These are phyloP conservation scores for Iguana delicatissima DNA, from an alignment of 2,797 vertebrate species.

Conservation along the genomic window DNA sequence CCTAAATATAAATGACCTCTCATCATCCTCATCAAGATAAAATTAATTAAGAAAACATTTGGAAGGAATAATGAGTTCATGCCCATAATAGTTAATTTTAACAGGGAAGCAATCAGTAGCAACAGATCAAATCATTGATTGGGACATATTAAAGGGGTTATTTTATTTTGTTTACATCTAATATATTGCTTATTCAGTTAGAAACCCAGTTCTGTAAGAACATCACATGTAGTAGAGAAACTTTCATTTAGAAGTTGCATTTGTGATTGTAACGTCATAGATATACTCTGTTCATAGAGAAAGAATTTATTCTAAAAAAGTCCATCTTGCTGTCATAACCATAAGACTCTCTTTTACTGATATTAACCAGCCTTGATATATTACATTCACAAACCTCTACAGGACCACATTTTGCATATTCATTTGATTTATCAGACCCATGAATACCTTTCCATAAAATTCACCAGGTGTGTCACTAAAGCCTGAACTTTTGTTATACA, in stretches of 20 bases:
- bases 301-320: neutral
- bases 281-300: neutral
- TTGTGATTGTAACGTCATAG: constrained; percentile 15
- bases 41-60: constrained; percentile 45
- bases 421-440: neutral
- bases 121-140: constrained; percentile 22
- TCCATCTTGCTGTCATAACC: fast-evolving
- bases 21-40: constrained; percentile 1
- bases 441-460: neutral
- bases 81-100: constrained; percentile 19
- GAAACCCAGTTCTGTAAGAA: constrained; percentile 28
- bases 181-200: constrained; percentile 38
- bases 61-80: constrained; percentile 35
- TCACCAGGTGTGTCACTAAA: neutral
- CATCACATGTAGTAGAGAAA: neutral
- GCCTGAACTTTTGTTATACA: neutral
- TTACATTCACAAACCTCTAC: neutral
- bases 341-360: neutral
- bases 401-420: neutral
- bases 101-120: constrained; percentile 15
- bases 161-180: neutral
- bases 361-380: neutral
- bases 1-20: constrained; percentile 27
- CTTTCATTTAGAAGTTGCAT: constrained; percentile 8
- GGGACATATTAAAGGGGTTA: constrained; percentile 4